phyloP scores from a whole-genome alignment of 2,797 vertebrate genomes.

The Peromyscus nudipes region DNA sequence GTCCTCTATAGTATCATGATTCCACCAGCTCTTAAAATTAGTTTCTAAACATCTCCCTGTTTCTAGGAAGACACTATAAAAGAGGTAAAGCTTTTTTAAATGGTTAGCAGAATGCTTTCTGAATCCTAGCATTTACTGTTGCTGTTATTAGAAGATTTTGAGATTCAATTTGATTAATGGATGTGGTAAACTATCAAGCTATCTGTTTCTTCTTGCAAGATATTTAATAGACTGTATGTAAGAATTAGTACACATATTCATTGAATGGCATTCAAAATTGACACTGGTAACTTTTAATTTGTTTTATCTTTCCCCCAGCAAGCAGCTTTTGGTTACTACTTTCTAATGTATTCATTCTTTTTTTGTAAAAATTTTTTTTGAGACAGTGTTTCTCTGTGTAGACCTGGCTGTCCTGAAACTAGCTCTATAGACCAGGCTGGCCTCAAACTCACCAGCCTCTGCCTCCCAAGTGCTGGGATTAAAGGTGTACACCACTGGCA shows the following conservation, averaged over 20 bases:
- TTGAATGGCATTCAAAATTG: not conserved
- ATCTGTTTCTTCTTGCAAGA: not conserved
- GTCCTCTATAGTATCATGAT: not conserved
- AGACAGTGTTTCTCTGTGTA: not conserved
- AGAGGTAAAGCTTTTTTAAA: not conserved
- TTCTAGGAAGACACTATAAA: not conserved
- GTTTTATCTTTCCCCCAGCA: not conserved
- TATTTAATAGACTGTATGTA: not conserved
- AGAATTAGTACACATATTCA: not conserved
- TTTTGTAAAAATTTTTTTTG: not conserved
- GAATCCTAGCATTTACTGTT: not conserved
- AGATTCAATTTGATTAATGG: not conserved
- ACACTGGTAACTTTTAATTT: not conserved
- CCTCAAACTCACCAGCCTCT: not conserved
- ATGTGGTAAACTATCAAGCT: not conserved
- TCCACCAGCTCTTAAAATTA: not conserved
- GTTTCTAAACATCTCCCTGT: not conserved
- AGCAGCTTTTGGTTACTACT: not conserved
- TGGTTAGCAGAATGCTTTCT: not conserved
- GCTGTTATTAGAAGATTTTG: not conserved
- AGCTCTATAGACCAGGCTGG: not conserved
- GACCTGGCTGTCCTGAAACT: not conserved
- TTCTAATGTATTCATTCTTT: not conserved
- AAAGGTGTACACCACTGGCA: not conserved
- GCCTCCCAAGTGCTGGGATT: not conserved